Evolutionary conservation across 2,113 vertebrate species (phyloP).

Genomic region (Oenanthe melanoleuca): DNA sequence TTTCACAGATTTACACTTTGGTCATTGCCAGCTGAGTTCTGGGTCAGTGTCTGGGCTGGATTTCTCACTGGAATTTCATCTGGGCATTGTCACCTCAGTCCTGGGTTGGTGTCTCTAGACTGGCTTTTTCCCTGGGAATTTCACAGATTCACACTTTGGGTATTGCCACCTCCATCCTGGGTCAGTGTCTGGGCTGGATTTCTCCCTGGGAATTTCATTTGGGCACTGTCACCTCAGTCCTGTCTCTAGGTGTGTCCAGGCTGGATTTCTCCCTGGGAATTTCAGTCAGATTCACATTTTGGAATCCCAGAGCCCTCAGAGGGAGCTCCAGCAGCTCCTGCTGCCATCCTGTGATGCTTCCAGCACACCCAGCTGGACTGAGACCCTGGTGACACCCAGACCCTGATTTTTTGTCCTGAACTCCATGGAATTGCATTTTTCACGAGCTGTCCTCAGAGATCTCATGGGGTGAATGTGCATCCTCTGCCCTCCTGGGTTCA

Average conservation of each 20-base stretch:
- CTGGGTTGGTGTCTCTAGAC: not conserved
- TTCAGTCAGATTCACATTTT: too few relatives aligned
- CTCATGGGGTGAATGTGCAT: not conserved
- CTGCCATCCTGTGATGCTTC: not conserved
- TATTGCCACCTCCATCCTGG: too few relatives aligned
- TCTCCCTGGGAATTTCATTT: not conserved
- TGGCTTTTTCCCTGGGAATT: not conserved
- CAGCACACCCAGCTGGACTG: not conserved
- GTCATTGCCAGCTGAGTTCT: too few relatives aligned
- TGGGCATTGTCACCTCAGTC: too few relatives aligned
- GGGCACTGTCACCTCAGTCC: too few relatives aligned
- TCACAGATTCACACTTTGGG: too few relatives aligned
- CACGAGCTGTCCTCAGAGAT: not conserved
- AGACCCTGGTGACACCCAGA: not conserved
- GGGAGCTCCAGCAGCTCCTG: not conserved
- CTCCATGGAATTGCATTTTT: not conserved
- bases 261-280: not conserved
- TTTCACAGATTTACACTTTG: too few relatives aligned
- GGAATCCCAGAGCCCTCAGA: not conserved
- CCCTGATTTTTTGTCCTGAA: not conserved
- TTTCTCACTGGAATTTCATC: too few relatives aligned
- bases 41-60: too few relatives aligned
- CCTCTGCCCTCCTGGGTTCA: not conserved
- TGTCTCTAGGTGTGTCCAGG: too few relatives aligned
- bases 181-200: not conserved